These are phyloP conservation scores for Andrena minutula DNA, from an alignment of 2,888 invertebrate genomes.

Conservation along the genomic window DNA sequence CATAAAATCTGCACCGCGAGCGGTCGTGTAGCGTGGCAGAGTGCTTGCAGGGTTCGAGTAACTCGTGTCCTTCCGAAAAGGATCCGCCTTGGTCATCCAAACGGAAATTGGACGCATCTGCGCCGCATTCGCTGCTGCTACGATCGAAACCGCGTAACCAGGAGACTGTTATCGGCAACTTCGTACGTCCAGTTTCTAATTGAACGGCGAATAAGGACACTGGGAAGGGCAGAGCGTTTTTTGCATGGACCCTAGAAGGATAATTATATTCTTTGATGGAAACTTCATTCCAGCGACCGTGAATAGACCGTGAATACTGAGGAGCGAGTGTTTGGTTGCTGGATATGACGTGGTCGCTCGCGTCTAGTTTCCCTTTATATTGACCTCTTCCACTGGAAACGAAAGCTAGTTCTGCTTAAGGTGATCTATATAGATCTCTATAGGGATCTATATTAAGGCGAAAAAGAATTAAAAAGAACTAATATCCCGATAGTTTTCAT, in stretches of 20 bases:
- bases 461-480: background rate
- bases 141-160: slow-evolving; percentile 44
- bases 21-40: slow-evolving; percentile 14
- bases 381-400: slow-evolving; percentile 13
- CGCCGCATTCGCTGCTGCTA: slow-evolving; percentile 56
- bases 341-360: background rate
- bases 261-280: slow-evolving; percentile 19
- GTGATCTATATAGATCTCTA: background rate
- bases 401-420: background rate
- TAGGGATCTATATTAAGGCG: background rate
- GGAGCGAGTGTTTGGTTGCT: background rate
- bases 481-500: too few relatives aligned
- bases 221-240: slow-evolving; percentile 31
- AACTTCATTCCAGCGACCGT: background rate
- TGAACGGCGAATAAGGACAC: slow-evolving; percentile 58
- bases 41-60: slow-evolving; percentile 27
- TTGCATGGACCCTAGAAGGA: background rate
- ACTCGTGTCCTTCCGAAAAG: slow-evolving; percentile 50
- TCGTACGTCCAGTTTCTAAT: slow-evolving; percentile 56
- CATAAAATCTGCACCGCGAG: slow-evolving; percentile 6
- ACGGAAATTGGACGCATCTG: slow-evolving; percentile 69
- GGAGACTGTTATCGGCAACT: slow-evolving; percentile 60
- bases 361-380: background rate
- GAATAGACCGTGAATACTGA: background rate
- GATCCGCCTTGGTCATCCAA: slow-evolving; percentile 50